Percentiles rank a stretch among this genome's conserved stretches.
Conservation (phyloP, 2,113 vertebrate species). For the Uria lomvia region DNA sequence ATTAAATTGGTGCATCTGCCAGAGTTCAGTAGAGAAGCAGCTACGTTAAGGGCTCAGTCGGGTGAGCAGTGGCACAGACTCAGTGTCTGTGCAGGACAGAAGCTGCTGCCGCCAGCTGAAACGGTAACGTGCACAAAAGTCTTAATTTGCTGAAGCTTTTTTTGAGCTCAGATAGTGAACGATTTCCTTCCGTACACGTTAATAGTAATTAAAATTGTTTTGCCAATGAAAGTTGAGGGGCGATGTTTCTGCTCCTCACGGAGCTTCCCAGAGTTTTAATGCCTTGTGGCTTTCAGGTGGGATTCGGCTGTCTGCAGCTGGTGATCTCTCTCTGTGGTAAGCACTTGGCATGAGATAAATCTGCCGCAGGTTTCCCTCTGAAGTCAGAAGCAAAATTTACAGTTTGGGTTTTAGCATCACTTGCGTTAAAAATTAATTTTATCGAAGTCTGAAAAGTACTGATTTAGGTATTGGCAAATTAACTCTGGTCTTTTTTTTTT, state of each 20-base stretch:
- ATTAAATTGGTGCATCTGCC: background rate
- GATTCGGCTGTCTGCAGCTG: accelerated
- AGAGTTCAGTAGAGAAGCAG: accelerated
- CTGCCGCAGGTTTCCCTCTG: background rate
- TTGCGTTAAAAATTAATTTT: background rate
- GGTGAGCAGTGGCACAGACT: accelerated
- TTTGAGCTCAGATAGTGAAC: background rate
- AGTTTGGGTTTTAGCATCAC: background rate
- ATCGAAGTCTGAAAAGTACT: background rate
- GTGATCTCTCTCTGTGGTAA: background rate
- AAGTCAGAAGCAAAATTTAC: no score
- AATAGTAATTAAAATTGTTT: background rate
- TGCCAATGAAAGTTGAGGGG: background rate
- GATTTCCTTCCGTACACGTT: accelerated
- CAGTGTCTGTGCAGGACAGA: accelerated
- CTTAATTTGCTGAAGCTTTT: background rate
- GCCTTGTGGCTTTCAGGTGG: background rate
- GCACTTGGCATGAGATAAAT: background rate
- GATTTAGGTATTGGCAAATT: background rate
- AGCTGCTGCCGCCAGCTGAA: background rate
- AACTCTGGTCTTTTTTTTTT: background rate
- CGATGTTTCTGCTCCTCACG: background rate
- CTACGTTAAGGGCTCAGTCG: background rate
- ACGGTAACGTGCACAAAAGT: no score
- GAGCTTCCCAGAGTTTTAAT: accelerated